phyloP scores from a whole-genome alignment of 2,113 vertebrate genomes.

The Callithrix jacchus region DNA sequence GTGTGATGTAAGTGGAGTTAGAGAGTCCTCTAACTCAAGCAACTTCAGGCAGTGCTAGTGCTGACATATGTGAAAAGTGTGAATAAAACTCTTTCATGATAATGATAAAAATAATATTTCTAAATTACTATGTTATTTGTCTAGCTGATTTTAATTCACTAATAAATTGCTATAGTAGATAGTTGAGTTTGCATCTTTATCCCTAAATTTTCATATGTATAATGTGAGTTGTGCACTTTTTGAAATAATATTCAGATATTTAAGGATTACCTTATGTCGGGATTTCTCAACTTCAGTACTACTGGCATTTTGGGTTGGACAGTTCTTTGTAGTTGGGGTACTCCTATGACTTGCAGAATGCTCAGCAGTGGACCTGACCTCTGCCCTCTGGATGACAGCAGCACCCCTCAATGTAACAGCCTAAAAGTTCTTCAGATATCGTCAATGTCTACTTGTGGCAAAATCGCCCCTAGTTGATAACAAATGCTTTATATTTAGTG shows the following conservation, averaged over 20 bases:
- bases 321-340: background rate
- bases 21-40: background rate
- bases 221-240: background rate
- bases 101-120: background rate
- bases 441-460: background rate
- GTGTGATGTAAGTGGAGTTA: background rate
- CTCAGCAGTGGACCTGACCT: background rate
- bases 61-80: background rate
- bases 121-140: background rate
- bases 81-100: background rate
- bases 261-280: background rate
- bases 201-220: background rate
- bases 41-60: background rate
- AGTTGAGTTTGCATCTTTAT: background rate
- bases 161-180: background rate
- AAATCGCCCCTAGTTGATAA: background rate
- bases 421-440: background rate
- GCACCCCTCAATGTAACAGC: background rate
- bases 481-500: background rate
- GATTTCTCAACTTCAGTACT: background rate
- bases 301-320: background rate
- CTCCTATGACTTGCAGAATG: background rate
- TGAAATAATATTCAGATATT: background rate
- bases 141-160: background rate
- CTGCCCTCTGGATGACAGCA: background rate